Conservation (phyloP, 2,113 vertebrate species). For the Columba livia region DNA sequence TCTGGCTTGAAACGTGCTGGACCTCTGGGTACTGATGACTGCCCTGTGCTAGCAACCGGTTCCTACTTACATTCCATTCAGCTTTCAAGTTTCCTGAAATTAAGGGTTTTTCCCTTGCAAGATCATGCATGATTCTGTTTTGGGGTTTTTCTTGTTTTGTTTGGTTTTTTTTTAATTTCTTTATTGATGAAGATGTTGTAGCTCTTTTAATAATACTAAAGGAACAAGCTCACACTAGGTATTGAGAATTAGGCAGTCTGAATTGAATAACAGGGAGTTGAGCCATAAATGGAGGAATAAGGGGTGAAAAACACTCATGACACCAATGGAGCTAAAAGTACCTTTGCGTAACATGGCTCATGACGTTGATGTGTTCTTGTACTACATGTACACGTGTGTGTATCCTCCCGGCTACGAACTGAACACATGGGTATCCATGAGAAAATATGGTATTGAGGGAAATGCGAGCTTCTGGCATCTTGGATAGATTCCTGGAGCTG, state of each 20-base stretch:
- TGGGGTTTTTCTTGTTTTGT: too few relatives aligned
- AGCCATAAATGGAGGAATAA: neutral
- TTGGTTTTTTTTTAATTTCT: neutral
- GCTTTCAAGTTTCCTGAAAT: neutral
- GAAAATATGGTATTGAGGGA: neutral
- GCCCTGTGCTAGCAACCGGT: neutral
- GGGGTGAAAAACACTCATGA: neutral
- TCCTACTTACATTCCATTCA: neutral
- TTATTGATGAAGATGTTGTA: neutral
- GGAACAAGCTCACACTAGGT: neutral
- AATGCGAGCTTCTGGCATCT: neutral
- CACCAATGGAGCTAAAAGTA: neutral
- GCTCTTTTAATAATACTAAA: neutral
- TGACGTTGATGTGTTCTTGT: neutral
- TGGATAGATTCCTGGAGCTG: neutral
- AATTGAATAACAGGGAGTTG: accelerated
- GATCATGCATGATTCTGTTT: too few relatives aligned
- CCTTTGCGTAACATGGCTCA: neutral
- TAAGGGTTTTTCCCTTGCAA: neutral
- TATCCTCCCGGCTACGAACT: neutral
- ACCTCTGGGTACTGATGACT: neutral
- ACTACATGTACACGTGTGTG: accelerated
- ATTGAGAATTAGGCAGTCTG: neutral
- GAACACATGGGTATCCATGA: neutral
- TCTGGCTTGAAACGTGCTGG: neutral